Percentiles rank a stretch among this genome's conserved stretches.
These are phyloP conservation scores for Rhinichthys osculus DNA, from an alignment of 2,797 vertebrate genomes.

Conservation along the genomic window DNA sequence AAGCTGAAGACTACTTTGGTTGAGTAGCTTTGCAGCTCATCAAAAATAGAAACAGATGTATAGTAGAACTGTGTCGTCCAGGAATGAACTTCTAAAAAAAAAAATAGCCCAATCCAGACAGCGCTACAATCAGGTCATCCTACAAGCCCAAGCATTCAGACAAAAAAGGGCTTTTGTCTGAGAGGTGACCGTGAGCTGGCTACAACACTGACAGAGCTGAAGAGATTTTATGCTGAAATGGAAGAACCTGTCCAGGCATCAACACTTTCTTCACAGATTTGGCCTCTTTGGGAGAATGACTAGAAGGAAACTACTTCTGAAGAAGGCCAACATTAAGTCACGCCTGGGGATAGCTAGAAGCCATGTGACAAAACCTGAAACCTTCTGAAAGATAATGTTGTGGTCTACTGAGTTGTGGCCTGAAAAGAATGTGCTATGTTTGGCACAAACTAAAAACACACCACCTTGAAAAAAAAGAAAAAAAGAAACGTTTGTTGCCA, in stretches of 20 bases:
- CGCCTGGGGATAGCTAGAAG: constrained; percentile 39
- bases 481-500: constrained; percentile 16
- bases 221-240: constrained; percentile 31
- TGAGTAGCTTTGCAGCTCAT: neutral
- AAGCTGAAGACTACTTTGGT: neutral
- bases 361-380: constrained; percentile 47
- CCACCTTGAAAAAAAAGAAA: neutral
- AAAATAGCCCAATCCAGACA: neutral
- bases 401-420: constrained; percentile 40
- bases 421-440: constrained; percentile 29
- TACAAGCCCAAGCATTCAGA: neutral
- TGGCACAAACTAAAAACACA: constrained; percentile 36
- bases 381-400: constrained; percentile 32
- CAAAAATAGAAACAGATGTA: neutral
- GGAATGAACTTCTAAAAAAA: neutral
- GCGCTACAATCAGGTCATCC: neutral
- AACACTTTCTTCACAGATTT: constrained; percentile 24
- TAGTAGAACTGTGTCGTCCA: neutral
- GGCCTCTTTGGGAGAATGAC: constrained; percentile 20
- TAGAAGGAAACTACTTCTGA: constrained; percentile 27
- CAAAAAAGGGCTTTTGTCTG: constrained; percentile 12
- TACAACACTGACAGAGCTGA: constrained; percentile 23
- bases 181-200: constrained; percentile 8
- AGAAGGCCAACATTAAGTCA: constrained; percentile 34
- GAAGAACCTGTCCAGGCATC: constrained; percentile 28